Base-by-base conservation (phyloP, 2,797 vertebrate genomes). In the Sebastes vulpes region DNA sequence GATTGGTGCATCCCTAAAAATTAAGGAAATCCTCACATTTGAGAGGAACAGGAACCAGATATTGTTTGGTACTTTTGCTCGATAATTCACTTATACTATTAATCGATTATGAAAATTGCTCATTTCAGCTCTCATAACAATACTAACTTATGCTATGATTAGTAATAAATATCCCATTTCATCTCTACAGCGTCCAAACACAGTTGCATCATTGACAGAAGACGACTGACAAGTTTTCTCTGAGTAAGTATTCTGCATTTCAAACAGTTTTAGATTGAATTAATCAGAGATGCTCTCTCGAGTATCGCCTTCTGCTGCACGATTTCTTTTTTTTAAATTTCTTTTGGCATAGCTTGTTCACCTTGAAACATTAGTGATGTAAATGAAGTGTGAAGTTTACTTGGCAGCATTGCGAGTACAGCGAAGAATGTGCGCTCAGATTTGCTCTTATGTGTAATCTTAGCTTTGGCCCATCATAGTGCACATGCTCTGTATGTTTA, bases 201-300 rank as follows among this genome's bases (percentile, higher is more conserved):
- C 78, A 67, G 71, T 83, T 87, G 86, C 91, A 91, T 84, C 90
- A 91, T 91, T 92, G 91, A 83, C 85, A 88, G 88, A 93, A 77
- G 85, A 90, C 77, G 46, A 79, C 85, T 88, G 82, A 78, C 78
- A 79, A 63, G 79, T 88, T 92, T 73, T 38, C 89, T 91, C 87
- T 92, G 86, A 94, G 91, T 93, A 79, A 91, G 93, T 94, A 67
- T 21, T 5, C 3, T 29, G 31, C 12, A 42, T 69, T 64, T 57
- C 3, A 60, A 82, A 64, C 50, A 4, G 28, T 29, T 72, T 63
- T 6, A 20, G 11, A 35, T 48, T 26, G 0, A 20, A 48, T 68
- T 14, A 48, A 69, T 60, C 16, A 68, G 61, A 46, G 21, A 35
- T 48, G 18, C 52, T 83, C 54, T 65, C 26, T 64, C 0, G 25